Conservation (phyloP, 2,797 vertebrate species). For the Strix occidentalis region DNA sequence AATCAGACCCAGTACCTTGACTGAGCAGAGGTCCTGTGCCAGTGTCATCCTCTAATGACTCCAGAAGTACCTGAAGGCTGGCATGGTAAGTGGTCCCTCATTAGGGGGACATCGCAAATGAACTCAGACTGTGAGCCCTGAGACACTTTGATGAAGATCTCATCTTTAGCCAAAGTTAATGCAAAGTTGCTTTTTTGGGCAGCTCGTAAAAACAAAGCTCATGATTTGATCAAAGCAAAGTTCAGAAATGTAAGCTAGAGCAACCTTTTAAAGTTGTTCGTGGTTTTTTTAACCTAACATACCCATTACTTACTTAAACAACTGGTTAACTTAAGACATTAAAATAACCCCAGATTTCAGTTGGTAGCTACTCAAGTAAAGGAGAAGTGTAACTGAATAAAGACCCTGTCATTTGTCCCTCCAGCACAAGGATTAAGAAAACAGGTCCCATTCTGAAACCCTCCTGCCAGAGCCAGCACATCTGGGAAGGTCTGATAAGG, state of each 20-base stretch:
- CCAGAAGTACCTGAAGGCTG: neutral
- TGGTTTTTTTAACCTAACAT: neutral
- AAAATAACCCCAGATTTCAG: neutral
- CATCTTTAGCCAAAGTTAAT: neutral
- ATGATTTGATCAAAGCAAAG: neutral
- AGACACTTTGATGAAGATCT: neutral
- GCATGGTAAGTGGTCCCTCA: neutral
- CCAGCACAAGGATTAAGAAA: neutral
- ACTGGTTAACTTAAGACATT: neutral
- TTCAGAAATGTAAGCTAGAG: neutral
- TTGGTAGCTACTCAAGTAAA: neutral
- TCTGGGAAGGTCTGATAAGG: neutral
- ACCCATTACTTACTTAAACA: neutral
- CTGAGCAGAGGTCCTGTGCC: neutral
- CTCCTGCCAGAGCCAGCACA: neutral
- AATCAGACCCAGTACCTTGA: neutral
- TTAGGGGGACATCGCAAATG: neutral
- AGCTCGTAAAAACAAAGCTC: neutral
- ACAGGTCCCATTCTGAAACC: neutral
- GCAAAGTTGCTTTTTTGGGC: neutral
- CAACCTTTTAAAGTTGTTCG: neutral
- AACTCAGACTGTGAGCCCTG: neutral
- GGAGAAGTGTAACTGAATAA: neutral
- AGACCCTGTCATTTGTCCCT: neutral
- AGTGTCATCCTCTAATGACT: neutral